Base-by-base conservation (phyloP, 1,140 invertebrate genomes). In the Sycophaga agraensis region DNA sequence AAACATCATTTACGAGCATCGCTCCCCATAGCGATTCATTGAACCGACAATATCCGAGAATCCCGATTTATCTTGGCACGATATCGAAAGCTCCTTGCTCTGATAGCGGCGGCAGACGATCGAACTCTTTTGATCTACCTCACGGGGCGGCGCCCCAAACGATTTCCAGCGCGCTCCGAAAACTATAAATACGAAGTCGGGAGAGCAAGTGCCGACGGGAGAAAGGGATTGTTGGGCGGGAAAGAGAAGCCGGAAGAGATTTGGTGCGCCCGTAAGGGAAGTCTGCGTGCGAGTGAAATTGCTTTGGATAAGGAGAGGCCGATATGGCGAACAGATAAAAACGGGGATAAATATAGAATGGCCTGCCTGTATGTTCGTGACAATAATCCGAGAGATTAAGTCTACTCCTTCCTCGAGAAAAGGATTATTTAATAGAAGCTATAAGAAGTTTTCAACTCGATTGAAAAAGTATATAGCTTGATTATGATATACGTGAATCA, bases 171-270 rank as follows among this genome's bases (percentile, higher is more conserved):
- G 16, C 19, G 14, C 22, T 40, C 21, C 19, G 45, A 40, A 31
- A 37, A 39, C 34, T 49, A 39, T 58, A 58, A 58, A 58, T 58
- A 58, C 19, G 35, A n/a, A n/a, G n/a, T n/a, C n/a, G n/a, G 4
- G 21, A 3, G 45, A 48, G 9, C 24, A 40, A 12, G 42, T 45
- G 42, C 26, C 14, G 22, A 37, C 31, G 43, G 31, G 34, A 24
- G 19, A 56, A 46, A 6, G 14, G 21, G 28, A 57, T 50, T n/a
- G n/a, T n/a, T n/a, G 1, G 16, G 24, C 14, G 45, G 28, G 37
- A 2, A 19, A 11, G 21, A 35, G 21, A 58, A 39, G 22, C 26
- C 43, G 43, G 43, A 57, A 57, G 16, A 57, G 17, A 45, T 21
- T 56, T 56, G 6, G 12, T 21, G 43, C 16, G 28, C 11, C 19